Evolutionary conservation across 2,113 vertebrate genomes (phyloP), one percentile per base, ranked within the genome.

Genomic region (Mugil cephalus): DNA sequence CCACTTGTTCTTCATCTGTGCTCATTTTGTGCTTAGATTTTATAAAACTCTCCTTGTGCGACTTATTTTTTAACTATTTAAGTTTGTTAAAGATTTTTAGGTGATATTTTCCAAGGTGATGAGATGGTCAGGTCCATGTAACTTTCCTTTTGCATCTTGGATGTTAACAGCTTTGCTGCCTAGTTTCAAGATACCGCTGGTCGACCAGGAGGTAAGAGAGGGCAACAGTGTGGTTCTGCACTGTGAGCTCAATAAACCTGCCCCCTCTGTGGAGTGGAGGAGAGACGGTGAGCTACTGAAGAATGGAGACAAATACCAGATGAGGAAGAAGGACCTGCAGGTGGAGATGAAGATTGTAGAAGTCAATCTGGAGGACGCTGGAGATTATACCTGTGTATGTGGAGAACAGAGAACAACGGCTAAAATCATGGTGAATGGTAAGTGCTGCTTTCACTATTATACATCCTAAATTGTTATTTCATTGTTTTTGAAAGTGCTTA

Each of bases 241-340:
- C 69, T 96, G 95, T 4, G 94, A 95, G 82, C 90, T 96, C 42
- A 92, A 91, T 81, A 95, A 89, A 71, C 71, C 91, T 0, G 89
- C 90, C 11, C 51, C 84, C 0, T 80, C 69, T 0, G 93, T 95
- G 14, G 94, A 94, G 85, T 94, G 93, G 93, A 89, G 79, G 69
- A 87, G 76, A 78, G 78, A 69, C 69, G 88, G 87, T 0, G 69
- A 51, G 5, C 42, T 92, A 8, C 94, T 98, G 21, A 93, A 8
- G 0, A 8, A 71, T 0, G 90, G 95, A 71, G 88, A 95, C 87
- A 96, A 96, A 83, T 96, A 95, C 0, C 95, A 96, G 74, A 95
- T 98, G 83, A 90, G 86, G 71, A 88, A 93, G 69, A 92, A 95
- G 0, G 96, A 95, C 7, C 52, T 92, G 48, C 35, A 55, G n/a